Percentiles rank a stretch among this genome's conserved stretches.
Evolutionary conservation across 2,797 vertebrate species (phyloP).

Genomic region (Tenualosa ilisha): DNA sequence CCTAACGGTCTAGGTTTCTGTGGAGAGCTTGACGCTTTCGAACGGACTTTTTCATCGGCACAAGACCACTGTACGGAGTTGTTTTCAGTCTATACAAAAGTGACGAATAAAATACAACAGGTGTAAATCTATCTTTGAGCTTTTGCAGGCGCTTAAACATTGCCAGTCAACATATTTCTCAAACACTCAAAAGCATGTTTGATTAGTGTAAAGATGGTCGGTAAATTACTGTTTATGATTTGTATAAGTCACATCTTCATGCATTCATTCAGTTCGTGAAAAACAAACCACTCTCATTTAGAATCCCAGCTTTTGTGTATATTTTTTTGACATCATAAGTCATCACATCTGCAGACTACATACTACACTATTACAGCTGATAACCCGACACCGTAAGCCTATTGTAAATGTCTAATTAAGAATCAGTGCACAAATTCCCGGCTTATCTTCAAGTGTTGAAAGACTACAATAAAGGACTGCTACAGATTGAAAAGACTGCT

Average conservation of each 20-base stretch:
- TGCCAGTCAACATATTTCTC: not conserved
- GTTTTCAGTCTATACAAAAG: not conserved
- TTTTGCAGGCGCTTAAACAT: no score
- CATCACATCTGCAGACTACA: not conserved
- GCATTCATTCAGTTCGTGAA: not conserved
- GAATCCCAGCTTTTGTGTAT: not conserved
- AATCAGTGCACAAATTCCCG: not conserved
- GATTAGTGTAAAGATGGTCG: not conserved
- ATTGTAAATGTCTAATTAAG: not conserved
- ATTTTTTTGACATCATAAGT: not conserved
- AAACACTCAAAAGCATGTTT: not conserved
- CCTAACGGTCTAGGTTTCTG: conserved; percentile 28
- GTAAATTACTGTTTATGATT: not conserved
- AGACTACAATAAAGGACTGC: not conserved
- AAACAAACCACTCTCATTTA: not conserved
- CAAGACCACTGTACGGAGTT: not conserved
- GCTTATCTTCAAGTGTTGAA: not conserved
- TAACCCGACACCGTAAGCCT: not conserved
- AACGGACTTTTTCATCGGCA: not conserved
- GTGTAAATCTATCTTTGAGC: not conserved
- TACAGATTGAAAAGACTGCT: not conserved
- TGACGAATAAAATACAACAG: not conserved
- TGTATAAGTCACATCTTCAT: not conserved
- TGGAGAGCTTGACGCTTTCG: not conserved
- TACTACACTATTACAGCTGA: not conserved